A percentile compares a stretch with the other conserved stretches of the same genome.
Conservation (phyloP, 2,797 vertebrate species). For the Decapterus maruadsi region DNA sequence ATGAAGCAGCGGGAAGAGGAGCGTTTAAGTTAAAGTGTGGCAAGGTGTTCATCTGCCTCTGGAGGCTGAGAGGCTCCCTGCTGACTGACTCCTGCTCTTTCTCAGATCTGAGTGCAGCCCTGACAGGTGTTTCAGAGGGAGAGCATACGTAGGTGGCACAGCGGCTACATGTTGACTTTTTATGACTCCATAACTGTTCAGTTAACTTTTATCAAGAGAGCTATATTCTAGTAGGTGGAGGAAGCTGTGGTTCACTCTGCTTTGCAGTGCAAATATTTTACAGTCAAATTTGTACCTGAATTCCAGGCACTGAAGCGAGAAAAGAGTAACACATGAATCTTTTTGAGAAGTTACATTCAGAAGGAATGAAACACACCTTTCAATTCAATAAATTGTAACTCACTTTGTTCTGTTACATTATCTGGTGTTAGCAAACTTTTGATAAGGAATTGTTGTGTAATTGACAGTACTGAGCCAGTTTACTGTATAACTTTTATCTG, state of each 20-base stretch:
- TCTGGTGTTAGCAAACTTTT: no score
- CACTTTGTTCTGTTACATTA: not conserved
- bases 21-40: slow-evolving; percentile 19
- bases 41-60: slow-evolving; percentile 17
- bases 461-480: no score
- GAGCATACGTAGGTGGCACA: not conserved
- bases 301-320: not conserved
- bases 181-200: not conserved
- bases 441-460: no score
- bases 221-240: not conserved
- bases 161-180: slow-evolving; percentile 1
- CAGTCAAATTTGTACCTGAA: slow-evolving; percentile 1
- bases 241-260: not conserved
- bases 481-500: no score
- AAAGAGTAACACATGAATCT: no score
- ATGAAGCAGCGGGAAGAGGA: slow-evolving; percentile 1
- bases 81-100: slow-evolving; percentile 12
- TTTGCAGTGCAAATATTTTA: not conserved
- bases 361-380: no score
- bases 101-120: slow-evolving; percentile 28
- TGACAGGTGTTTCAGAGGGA: not conserved
- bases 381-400: not conserved
- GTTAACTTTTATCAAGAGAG: not conserved
- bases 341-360: no score
- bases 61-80: slow-evolving; percentile 14